These are phyloP conservation scores for Pelusios castaneus DNA, from an alignment of 2,113 vertebrate species.

Conservation along the genomic window DNA sequence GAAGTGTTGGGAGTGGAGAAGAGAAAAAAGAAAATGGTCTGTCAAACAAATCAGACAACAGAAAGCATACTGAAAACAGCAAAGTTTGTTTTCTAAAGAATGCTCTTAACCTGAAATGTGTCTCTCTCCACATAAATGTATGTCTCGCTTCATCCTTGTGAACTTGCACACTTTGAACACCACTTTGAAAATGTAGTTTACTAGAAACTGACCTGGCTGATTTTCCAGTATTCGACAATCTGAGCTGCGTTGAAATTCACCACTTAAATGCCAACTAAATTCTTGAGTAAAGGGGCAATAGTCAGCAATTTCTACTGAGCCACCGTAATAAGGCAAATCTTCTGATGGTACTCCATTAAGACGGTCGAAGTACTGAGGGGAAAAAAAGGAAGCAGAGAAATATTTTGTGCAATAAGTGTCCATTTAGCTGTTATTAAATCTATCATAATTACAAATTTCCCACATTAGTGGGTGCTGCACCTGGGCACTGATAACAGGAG, in stretches of 20 bases:
- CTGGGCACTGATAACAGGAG: not conserved
- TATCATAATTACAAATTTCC: not conserved
- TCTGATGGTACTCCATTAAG: conserved; percentile 83
- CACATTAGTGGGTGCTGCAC: not conserved
- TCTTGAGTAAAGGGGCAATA: conserved; percentile 98
- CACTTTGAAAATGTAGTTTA: not conserved
- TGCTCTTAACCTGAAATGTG: not conserved
- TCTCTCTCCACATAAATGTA: not conserved
- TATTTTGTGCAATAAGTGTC: not conserved
- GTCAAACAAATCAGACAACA: not conserved
- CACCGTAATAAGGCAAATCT: conserved; percentile 90
- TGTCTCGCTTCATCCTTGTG: not conserved
- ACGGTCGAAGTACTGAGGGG: conserved; percentile 90
- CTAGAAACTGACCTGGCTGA: conserved; percentile 86
- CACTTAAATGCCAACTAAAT: conserved; percentile 96
- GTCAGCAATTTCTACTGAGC: conserved; percentile 97
- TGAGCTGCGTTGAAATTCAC: conserved; percentile 94
- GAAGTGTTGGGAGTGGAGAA: not conserved
- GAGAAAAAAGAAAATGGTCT: not conserved
- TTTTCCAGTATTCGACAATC: conserved; percentile 92
- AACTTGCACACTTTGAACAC: not conserved
- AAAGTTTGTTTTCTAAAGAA: not conserved
- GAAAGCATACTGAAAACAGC: not conserved
- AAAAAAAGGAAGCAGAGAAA: conserved; percentile 1
- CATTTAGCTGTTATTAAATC: not conserved